Conservation (phyloP, 2,888 invertebrate genomes). For the Tachina lurida region DNA sequence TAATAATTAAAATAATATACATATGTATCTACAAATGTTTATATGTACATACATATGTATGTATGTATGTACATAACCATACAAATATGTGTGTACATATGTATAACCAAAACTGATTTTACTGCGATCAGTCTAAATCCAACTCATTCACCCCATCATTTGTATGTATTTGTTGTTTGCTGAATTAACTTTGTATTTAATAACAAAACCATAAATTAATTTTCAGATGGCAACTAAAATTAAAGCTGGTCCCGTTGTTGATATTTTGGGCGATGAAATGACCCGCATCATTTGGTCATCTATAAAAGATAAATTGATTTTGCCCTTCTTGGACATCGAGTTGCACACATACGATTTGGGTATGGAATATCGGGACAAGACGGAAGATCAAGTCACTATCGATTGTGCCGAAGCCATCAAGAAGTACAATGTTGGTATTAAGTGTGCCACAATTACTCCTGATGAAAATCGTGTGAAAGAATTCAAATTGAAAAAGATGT, state of each 20-base stretch:
- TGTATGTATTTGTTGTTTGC: not conserved
- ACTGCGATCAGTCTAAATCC: not conserved
- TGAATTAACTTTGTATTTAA: not conserved
- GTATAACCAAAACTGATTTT: not conserved
- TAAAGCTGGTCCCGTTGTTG: constrained; percentile 94
- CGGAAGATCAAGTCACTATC: constrained; percentile 96
- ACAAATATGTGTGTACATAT: not conserved
- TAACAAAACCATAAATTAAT: not conserved
- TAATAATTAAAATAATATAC: too few species aligned
- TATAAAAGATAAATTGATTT: constrained; percentile 97
- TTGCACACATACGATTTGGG: constrained; percentile 97
- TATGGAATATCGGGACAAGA: constrained; percentile 96
- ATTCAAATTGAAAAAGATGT: constrained; percentile 94
- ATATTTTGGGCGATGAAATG: constrained; percentile 97
- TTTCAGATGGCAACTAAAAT: constrained; percentile 85
- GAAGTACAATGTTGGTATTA: constrained; percentile 98
- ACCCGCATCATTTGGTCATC: constrained; percentile 99
- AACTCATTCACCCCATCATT: not conserved
- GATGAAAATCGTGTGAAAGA: constrained; percentile 98
- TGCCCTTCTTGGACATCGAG: constrained; percentile 97
- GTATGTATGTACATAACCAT: not conserved
- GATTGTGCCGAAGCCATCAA: constrained; percentile 98
- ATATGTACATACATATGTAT: not conserved
- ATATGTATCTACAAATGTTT: too few species aligned
- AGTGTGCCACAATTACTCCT: constrained; percentile 99